Conservation (phyloP, 2,888 invertebrate species). For the Chirona hameri region DNA sequence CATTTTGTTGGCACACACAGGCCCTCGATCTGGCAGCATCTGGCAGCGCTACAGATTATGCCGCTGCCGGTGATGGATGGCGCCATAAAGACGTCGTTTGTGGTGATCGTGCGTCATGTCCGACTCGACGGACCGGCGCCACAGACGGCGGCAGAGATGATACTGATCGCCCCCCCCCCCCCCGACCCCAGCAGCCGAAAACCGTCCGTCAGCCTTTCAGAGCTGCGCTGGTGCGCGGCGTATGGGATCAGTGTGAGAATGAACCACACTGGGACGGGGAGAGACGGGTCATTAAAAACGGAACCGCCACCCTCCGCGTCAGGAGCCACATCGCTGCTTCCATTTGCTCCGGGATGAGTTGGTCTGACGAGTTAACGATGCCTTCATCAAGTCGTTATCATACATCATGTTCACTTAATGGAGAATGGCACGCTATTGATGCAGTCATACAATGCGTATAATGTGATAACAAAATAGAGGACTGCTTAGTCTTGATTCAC, state of each 20-base stretch:
- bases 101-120: background rate
- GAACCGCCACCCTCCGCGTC: background rate
- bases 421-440: too few species aligned
- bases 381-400: background rate
- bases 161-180: too few species aligned
- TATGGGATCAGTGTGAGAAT: background rate
- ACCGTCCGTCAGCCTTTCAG: too few species aligned
- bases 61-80: background rate
- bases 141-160: background rate
- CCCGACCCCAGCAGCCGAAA: too few species aligned
- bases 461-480: too few species aligned
- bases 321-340: background rate
- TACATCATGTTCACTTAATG: too few species aligned
- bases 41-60: conserved; percentile 1
- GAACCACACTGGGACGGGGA: background rate
- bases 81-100: conserved; percentile 23
- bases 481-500: too few species aligned
- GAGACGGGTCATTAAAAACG: background rate
- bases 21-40: background rate
- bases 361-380: background rate
- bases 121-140: background rate
- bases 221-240: too few species aligned
- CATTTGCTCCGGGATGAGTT: background rate
- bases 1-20: background rate
- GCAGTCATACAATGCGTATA: too few species aligned